Evolutionary conservation across 2,797 vertebrate genomes (phyloP), one percentile per base, ranked within the genome.

Genomic region (Huso huso): DNA sequence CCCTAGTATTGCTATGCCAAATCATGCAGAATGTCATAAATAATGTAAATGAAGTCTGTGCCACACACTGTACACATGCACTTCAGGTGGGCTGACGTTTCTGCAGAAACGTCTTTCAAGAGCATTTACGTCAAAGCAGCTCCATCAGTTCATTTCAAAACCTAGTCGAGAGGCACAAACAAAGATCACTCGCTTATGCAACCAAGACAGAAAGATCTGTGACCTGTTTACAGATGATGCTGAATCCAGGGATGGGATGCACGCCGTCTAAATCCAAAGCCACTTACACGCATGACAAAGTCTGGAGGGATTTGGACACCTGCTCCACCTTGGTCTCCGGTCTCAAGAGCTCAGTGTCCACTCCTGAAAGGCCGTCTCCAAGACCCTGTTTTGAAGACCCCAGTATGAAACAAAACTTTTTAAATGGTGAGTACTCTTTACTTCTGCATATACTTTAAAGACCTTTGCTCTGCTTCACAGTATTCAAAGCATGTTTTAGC

Each of bases 211-310:
- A 12, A 58, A 6, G 6, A 23, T 48, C 66, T 51, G 6, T 4
- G 13, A 11, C 49, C 23, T 13, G 1, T 49, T 48, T 51, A 12
- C 7, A 61, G 60, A 53, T 6, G 51, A 48, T 58, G 11, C 10
- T 37, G 23, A 37, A 49, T 12, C 58, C 6, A 68, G 68, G 67
- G 52, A 92, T 89, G 89, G 88, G 89, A 70, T 90, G 86, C 60
- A 90, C 88, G 71, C 88, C 87, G 23, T 85, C 88, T 67, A 88
- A 88, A 70, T 81, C 83, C 0, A 78, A 67, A 48, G 73, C 79
- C 50, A 76, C 78, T 48, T 87, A 85, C 75, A 80, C 69, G 49
- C 78, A 84, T 2, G 80, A 80, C 48, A 62, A 66, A 10, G 72
- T 87, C 65, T 83, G 73, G 51, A 72, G 69, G 51, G 87, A 87